Evolutionary conservation across 2,888 invertebrate genomes (phyloP), one percentile per base, ranked within the genome.

Genomic region (Diploptera punctata): DNA sequence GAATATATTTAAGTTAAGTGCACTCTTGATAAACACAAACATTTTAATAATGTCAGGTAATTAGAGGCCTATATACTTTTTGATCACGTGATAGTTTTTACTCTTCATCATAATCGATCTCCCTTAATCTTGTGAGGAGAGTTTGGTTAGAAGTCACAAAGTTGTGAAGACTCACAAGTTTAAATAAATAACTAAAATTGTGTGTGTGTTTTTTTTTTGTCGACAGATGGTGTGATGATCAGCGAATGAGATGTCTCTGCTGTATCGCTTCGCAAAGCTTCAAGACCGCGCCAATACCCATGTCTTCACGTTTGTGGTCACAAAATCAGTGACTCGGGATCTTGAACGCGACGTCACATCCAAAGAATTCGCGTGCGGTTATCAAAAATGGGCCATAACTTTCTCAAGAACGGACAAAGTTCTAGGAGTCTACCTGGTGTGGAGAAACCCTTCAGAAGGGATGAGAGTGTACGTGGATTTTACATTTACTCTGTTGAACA

Each of bases 221-320:
- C 18, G n/a, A 57, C 70, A 67, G 70, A 67, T 61, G 70, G 38
- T 33, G 67, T 70, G 67, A 70, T 33, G 43, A 29, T 16, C 47
- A 62, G 69, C 24, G 54, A 67, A 13, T 31, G 57, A 69, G 43
- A 92, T 92, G 92, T 92, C 92, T 83, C 86, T 92, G 82, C 87
- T 92, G 82, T 91, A 92, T 85, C 90, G 93, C 81, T 92, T 93
- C 84, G 91, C 92, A 83, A 91, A 91, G 85, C 88, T 93, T 77
- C 90, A 92, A 80, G 93, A 93, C 86, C 89, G 92, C 82, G 90
- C 90, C 83, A 91, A 93, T 86, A 92, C 93, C 77, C 92, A 93
- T 84, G 91, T 93, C 79, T 94, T 93, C 85, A 93, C 93, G 74
- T 94, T 94, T 84, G 90, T 93, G 79, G 90, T 94, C 78, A 93